phyloP scores from a whole-genome alignment of 1,140 invertebrate species.

The Nebria ingens region DNA sequence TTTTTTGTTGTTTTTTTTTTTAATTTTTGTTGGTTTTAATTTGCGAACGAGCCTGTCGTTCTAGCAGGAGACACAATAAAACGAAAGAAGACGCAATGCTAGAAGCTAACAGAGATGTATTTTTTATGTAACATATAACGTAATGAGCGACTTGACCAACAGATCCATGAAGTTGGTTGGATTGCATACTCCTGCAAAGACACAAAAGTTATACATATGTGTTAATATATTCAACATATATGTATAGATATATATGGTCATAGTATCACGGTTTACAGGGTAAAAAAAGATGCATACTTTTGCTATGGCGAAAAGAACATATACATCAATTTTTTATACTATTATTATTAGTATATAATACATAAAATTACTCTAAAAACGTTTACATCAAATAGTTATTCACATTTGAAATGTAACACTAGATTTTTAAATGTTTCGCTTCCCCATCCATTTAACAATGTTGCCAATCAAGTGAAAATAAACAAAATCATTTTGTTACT shows the following conservation, averaged over 20 bases:
- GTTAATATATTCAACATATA: slow-evolving; percentile 2
- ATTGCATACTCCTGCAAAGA: neutral
- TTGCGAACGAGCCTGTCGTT: slow-evolving; percentile 30
- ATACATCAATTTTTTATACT: too few relatives aligned
- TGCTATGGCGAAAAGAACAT: too few relatives aligned
- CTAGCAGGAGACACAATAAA: slow-evolving; percentile 16
- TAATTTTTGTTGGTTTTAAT: slow-evolving; percentile 4
- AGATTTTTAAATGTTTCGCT: too few relatives aligned
- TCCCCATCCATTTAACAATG: too few relatives aligned
- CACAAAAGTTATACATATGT: neutral
- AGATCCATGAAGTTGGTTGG: too few relatives aligned
- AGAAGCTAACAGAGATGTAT: slow-evolving; percentile 7
- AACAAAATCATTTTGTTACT: too few relatives aligned
- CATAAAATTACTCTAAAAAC: too few relatives aligned
- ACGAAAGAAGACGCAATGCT: slow-evolving; percentile 1
- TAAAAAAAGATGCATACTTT: too few relatives aligned
- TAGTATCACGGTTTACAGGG: neutral
- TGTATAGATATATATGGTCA: neutral
- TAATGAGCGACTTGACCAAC: neutral
- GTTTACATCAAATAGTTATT: too few relatives aligned
- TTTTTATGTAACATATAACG: slow-evolving; percentile 1
- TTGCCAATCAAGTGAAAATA: too few relatives aligned
- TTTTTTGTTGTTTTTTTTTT: neutral
- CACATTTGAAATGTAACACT: too few relatives aligned
- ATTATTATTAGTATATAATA: too few relatives aligned